A percentile compares a stretch with the other conserved stretches of the same genome.
These are phyloP conservation scores for Pocillopora damicornis DNA, from an alignment of 64 coral and sea anemone genomes.

Conservation along the genomic window DNA sequence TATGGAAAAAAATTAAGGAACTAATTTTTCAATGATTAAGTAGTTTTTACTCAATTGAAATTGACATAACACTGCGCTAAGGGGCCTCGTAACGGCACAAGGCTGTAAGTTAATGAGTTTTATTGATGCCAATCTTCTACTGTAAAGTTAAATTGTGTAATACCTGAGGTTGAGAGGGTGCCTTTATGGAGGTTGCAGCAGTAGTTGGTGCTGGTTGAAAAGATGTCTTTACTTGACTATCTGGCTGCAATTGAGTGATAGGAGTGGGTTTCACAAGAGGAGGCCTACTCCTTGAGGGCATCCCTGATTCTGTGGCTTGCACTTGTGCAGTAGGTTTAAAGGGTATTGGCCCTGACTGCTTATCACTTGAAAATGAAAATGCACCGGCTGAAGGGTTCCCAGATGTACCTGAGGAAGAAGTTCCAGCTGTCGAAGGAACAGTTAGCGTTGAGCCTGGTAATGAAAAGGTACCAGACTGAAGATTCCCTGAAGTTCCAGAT, in stretches of 20 bases:
- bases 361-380: not conserved
- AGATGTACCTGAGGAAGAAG: not conserved
- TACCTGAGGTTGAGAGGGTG: not conserved
- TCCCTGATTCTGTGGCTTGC: not conserved
- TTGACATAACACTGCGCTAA: too few species aligned
- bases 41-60: too few species aligned
- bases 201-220: not conserved
- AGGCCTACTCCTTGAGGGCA: not conserved
- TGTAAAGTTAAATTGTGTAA: too few species aligned
- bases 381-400: not conserved
- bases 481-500: not conserved
- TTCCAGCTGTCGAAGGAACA: not conserved
- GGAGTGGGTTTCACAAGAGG: constrained; percentile 15
- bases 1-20: too few species aligned
- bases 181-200: not conserved
- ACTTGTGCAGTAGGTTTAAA: not conserved
- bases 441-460: not conserved
- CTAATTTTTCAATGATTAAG: too few species aligned
- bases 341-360: not conserved
- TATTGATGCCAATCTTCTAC: too few species aligned
- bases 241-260: not conserved
- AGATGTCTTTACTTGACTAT: not conserved
- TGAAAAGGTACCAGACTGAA: too few species aligned
- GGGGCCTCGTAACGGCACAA: too few species aligned
- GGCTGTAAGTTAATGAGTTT: too few species aligned